phyloP scores from a whole-genome alignment of 2,113 vertebrate species.

The Riparia riparia region DNA sequence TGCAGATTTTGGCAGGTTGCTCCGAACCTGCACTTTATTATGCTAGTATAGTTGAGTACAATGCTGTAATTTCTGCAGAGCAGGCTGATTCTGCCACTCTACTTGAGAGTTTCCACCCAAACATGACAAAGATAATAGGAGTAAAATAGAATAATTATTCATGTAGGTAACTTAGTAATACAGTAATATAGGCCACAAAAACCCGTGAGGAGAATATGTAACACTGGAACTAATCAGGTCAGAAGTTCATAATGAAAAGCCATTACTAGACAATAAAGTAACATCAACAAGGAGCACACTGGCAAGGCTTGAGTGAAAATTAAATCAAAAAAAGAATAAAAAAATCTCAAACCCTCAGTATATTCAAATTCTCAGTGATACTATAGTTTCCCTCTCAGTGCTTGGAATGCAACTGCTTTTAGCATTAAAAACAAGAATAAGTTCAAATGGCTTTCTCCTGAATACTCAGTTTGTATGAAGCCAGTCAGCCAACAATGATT shows the following conservation, averaged over 20 bases:
- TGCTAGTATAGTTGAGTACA: not conserved
- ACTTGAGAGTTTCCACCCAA: slow-evolving; percentile 33
- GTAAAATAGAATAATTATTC: slow-evolving; percentile 19
- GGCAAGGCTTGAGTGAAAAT: not conserved
- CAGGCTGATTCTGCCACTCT: not conserved
- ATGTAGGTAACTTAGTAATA: not conserved
- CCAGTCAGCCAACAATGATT: rapidly evolving
- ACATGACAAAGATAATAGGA: slow-evolving; percentile 27
- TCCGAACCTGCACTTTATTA: not conserved
- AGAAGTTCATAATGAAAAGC: not conserved
- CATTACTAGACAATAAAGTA: not conserved
- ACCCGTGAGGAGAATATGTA: not conserved
- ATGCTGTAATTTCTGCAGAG: slow-evolving; percentile 3
- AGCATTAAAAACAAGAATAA: not conserved
- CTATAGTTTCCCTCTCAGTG: not conserved
- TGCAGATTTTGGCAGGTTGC: not conserved
- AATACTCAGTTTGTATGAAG: not conserved
- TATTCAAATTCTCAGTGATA: not conserved
- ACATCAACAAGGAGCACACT: not conserved
- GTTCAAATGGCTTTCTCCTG: not conserved
- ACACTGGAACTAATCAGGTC: not conserved
- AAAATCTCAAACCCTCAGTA: not conserved
- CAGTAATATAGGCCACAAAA: not conserved
- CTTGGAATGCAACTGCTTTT: not conserved
- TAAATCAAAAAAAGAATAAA: not conserved